Evolutionary conservation across 2,888 invertebrate genomes (phyloP), one percentile per base, ranked within the genome.

Genomic region (Hypomecis punctinalis): DNA sequence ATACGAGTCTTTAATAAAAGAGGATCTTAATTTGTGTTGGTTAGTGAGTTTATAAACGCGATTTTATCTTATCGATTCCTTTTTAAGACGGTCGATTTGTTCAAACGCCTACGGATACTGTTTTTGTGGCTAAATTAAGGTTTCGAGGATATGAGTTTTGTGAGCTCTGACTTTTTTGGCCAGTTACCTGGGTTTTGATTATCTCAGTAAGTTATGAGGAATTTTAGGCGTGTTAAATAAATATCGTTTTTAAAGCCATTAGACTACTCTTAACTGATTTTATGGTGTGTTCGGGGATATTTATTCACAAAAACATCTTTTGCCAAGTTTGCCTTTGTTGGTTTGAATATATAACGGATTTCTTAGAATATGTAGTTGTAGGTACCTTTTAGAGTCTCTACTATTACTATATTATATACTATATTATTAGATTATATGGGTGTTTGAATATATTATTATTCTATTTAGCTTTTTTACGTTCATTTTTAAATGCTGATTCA

Each of bases 1-100:
- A 74, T 71, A 66, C 60, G 69, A 63, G 70, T 70, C 71, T 73
- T 78, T 76, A 77, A 71, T 73, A 77, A 76, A 79, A 76, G 72
- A 75, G 74, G 77, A 62, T 70, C 72, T 81, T 80, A 79, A 81
- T 81, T 80, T 76, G 71, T 76, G 76, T 80, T 73, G 73, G 74
- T 78, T 79, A 75, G 76, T 76, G 67, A 70, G 67, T 73, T 71
- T 72, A 64, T 73, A 70, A 73, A 73, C 64, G 68, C 56, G 61
- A 67, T 69, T 73, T 74, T 78, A 77, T 78, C 74, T 79, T 70
- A 70, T 74, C 72, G 71, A 75, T 73, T 78, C 78, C 71, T 68
- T 69, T 75, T 75, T 73, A 69, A 66, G 71, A 74, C 71, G 66
- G 71, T 70, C 77, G 73, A 81, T 81, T 81, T 80, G 79, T 76